phyloP scores from a whole-genome alignment of 2,113 vertebrate species.

The Coryphaenoides rupestris region DNA sequence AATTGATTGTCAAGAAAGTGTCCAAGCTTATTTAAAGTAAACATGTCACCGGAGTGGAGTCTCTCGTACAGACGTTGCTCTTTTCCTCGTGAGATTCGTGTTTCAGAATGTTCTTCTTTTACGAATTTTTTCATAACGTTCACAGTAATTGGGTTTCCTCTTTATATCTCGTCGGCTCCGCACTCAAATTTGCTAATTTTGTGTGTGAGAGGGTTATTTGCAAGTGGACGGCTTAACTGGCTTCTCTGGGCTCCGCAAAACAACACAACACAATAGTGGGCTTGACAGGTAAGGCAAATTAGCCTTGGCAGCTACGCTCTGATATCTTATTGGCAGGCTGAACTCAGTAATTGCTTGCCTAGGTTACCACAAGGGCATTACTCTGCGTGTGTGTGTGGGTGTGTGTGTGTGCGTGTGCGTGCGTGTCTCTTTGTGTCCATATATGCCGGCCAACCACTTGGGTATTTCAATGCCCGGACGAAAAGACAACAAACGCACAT shows the following conservation, averaged over 20 bases:
- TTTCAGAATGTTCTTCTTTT: slow-evolving; percentile 8
- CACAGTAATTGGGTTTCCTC: slow-evolving; percentile 17
- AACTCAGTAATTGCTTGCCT: slow-evolving; percentile 56
- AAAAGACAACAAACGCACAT: background rate
- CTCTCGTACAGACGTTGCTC: background rate
- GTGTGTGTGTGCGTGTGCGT: slow-evolving; percentile 8
- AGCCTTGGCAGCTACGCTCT: slow-evolving; percentile 58
- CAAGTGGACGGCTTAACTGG: slow-evolving; percentile 42
- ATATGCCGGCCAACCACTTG: background rate
- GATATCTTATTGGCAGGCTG: slow-evolving; percentile 62
- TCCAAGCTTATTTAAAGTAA: background rate
- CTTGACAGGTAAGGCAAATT: slow-evolving; percentile 64
- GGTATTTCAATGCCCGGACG: background rate
- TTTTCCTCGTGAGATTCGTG: background rate
- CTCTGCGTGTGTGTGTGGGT: slow-evolving; percentile 7
- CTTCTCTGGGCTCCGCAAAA: slow-evolving; percentile 33
- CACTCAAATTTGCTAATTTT: slow-evolving; percentile 28
- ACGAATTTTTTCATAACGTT: background rate
- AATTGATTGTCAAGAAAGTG: slow-evolving; percentile 18
- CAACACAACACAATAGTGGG: slow-evolving; percentile 48
- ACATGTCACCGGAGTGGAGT: background rate
- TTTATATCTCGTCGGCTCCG: slow-evolving; percentile 34
- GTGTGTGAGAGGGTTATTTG: slow-evolving; percentile 33
- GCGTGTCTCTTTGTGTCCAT: background rate
- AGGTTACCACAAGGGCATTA: slow-evolving; percentile 49